Percentiles rank a stretch among this genome's conserved stretches.
Conservation (phyloP, 2,888 invertebrate genomes). For the Hirtodrosophila confusa region DNA sequence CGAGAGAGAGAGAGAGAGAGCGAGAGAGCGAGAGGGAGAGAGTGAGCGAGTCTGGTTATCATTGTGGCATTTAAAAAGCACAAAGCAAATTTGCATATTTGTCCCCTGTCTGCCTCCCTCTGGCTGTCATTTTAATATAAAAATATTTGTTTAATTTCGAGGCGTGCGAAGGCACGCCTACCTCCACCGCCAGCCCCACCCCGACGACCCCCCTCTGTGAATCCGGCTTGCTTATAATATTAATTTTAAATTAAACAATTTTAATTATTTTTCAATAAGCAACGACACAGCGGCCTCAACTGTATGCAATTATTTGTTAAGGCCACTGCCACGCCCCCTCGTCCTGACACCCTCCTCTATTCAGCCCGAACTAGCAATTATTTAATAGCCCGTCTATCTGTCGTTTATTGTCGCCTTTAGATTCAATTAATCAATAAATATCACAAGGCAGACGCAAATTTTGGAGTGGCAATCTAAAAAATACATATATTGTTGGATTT, state of each 20-base stretch:
- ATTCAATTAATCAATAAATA: too few species aligned
- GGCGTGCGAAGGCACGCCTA: conserved; percentile 3
- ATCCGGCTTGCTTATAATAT: conserved; percentile 43
- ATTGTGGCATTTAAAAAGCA: conserved; percentile 6
- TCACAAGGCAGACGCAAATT: too few species aligned
- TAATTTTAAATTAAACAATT: conserved; percentile 61
- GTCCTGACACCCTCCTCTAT: too few species aligned
- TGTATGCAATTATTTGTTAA: conserved; percentile 45
- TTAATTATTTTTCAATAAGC: conserved; percentile 60
- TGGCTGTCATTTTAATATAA: conserved; percentile 49
- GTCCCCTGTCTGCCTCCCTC: conserved; percentile 26
- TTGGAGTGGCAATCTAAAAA: too few species aligned
- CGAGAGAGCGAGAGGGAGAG: too few species aligned
- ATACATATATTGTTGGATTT: too few species aligned
- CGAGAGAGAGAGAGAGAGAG: too few species aligned
- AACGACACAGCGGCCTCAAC: conserved; percentile 3
- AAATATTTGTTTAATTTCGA: conserved; percentile 56
- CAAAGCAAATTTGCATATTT: conserved; percentile 52
- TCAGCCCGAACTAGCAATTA: too few species aligned
- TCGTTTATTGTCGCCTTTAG: too few species aligned
- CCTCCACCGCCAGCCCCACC: conserved; percentile 4
- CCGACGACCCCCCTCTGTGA: too few species aligned
- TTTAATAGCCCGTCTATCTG: too few species aligned
- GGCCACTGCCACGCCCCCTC: neutral
- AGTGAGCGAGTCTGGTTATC: neutral